Base-by-base conservation (phyloP, 2,888 invertebrate species). In the Parnassius orleans region DNA sequence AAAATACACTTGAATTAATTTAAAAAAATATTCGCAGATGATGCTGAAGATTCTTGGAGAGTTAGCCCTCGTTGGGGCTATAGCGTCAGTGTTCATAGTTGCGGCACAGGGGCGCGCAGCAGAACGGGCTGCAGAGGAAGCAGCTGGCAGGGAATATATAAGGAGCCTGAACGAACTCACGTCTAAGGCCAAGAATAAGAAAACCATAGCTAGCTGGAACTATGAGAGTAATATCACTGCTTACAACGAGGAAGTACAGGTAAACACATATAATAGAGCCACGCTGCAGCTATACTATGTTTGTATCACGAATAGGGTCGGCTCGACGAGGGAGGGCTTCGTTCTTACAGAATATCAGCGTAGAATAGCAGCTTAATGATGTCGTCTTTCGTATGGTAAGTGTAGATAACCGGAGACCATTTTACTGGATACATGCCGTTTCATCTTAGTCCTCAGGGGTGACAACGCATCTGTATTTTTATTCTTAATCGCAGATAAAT, bases 151-250 rank as follows among this genome's bases (percentile, higher is more conserved):
- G 19, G 92, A 93, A 61, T 94, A 94, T 69, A 90, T 96, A 76
- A 79, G 92, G 61, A 87, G 92, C 11, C 74, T 95, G 5, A 94
- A 96, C 70, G 92, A 90, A n/a, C 84, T 93, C 60, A 86, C 91
- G 19, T 92, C 93, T 0, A 86, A 88, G 58, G 90, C 93, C 59
- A 91, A 81, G 61, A 94, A 95, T 72, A 88, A 90, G 62, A 87
- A 85, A 55, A 80, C 90, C 0, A 72, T 94, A n/a, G 95, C 95
- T 0, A 86, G 92, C 12, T 97, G 97, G 97, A 92, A 93, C 10
- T 96, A 96, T 75, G 93, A 93, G 43, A 94, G 95, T 1, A 95
- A 97, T 78, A 92, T 97, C 12, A 96, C 95, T 0, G 93, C 94
- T 24, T 89, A 92, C 60, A 96, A 95, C 81, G 92, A 95, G 60